Evolutionary conservation across 1,140 invertebrate genomes (phyloP).

Genomic region (Samia ricini): DNA sequence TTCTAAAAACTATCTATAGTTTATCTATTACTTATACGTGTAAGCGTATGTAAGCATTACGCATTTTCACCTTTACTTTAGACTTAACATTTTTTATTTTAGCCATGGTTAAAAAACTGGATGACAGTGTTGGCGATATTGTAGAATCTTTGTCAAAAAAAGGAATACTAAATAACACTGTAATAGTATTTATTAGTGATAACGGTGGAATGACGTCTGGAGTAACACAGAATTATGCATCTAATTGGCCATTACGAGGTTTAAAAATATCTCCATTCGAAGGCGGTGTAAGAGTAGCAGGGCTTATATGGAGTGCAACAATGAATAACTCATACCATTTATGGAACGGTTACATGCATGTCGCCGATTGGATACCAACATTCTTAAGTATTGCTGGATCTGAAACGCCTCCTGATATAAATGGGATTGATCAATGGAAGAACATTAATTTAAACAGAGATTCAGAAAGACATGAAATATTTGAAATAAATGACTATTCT

Average conservation of each 20-base stretch:
- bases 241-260: constrained; percentile 92
- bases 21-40: too few species aligned
- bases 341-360: constrained; percentile 87
- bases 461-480: constrained; percentile 44
- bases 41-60: too few species aligned
- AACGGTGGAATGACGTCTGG: constrained; percentile 89
- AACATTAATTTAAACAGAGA: constrained; percentile 38
- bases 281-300: constrained; percentile 87
- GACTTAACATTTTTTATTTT: constrained; percentile 35
- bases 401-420: constrained; percentile 39
- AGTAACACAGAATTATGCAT: constrained; percentile 87
- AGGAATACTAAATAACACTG: constrained; percentile 79
- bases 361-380: constrained; percentile 93
- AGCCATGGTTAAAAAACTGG: constrained; percentile 93
- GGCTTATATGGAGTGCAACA: constrained; percentile 88
- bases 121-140: constrained; percentile 90
- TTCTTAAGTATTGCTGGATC: constrained; percentile 67
- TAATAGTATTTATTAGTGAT: constrained; percentile 87
- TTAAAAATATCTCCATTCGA: constrained; percentile 90
- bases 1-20: too few species aligned
- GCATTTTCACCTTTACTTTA: too few species aligned
- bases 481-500: constrained; percentile 56
- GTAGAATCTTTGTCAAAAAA: constrained; percentile 47
- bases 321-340: constrained; percentile 79
- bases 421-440: constrained; percentile 58